Base-by-base conservation (phyloP, 2,888 invertebrate genomes). In the Phaonia tiefii region DNA sequence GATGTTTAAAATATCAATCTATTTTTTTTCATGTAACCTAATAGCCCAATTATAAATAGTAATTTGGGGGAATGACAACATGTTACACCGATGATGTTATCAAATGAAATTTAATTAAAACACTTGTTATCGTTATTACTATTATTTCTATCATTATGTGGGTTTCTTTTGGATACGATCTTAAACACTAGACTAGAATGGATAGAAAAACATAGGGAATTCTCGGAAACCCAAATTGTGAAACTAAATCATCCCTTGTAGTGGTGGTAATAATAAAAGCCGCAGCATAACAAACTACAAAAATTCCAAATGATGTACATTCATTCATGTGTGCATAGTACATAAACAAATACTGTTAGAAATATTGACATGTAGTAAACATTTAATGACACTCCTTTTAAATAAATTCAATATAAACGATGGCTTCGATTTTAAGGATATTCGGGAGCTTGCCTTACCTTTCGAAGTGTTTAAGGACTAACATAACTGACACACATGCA, bases 91-190 rank as follows among this genome's bases (percentile, higher is more conserved):
- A 77, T 80, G 73, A 77, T 74, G 70, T 77, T 74, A 77, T 74
- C 80, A 80, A 80, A n/a, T 80, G 74, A 80, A 74, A 74, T 77
- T 77, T 80, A 77, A 80, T 80, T 77, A 74, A 65, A 73, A 72
- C 76, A 70, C 70, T 74, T 74, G 65, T 71, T 74, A 42, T 75
- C 75, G 75, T 80, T 42, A 77, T 74, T 77, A 80, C 44, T 22
- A 15, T 65, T 58, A 60, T 39, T 3, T 17, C 17, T 17, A 56
- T 56, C 56, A 26, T 56, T 26, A 60, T 67, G 10, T 75, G 15
- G 11, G 60, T 63, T 63, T 73, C 42, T 66, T 58, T n/a, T n/a
- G n/a, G n/a, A n/a, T n/a, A n/a, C n/a, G n/a, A n/a, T n/a, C n/a
- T n/a, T n/a, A n/a, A n/a, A n/a, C n/a, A n/a, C n/a, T n/a, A n/a